Base-by-base conservation (phyloP, 2,113 vertebrate genomes). In the Mystacornis crossleyi region DNA sequence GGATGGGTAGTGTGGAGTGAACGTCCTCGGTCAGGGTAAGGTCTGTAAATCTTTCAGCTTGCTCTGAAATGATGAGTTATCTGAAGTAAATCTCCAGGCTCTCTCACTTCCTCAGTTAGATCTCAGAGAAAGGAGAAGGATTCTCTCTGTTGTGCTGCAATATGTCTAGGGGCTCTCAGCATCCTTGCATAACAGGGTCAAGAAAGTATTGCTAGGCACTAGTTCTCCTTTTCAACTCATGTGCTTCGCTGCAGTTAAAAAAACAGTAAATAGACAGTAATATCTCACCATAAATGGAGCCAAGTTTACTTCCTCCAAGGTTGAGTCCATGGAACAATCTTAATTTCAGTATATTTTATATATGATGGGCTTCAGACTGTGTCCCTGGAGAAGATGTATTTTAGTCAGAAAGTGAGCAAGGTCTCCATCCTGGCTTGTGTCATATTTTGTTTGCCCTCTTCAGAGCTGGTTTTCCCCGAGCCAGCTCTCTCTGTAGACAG, bases 71-170 rank as follows among this genome's bases (percentile, higher is more conserved):
- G 18, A 16, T 79, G 34, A 43, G 19, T 71, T 42, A 50, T 78
- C 74, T 74, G 67, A 93, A 81, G 38, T 43, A 51, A 58, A 36
- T 58, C 15, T 65, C 42, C 28, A 64, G 67, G 80, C 45, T 75
- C 70, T 93, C 73, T 94, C 78, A 88, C 88, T 98, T 98, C 95
- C 95, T 81, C 77, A 96, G 62, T 69, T 14, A 51, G 10, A 38
- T 48, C 36, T 93, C 86, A 72, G 50, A 96, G 85, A 96, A 96
- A 92, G 81, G 62, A 89, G 86, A 96, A 94, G 71, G 89, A 88
- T 65, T 73, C 60, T 83, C 69, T 86, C 60, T 75, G 42, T 25
- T 83, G 36, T 97, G 95, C 81, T 60, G 88, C 94, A 97, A 92
- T 86, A 64, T 25, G 38, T 48, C 77, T 81, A 48, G 69, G 72